Percentiles rank a stretch among this genome's conserved stretches.
Conservation (phyloP, 2,888 invertebrate species). For the Thereva unica region DNA sequence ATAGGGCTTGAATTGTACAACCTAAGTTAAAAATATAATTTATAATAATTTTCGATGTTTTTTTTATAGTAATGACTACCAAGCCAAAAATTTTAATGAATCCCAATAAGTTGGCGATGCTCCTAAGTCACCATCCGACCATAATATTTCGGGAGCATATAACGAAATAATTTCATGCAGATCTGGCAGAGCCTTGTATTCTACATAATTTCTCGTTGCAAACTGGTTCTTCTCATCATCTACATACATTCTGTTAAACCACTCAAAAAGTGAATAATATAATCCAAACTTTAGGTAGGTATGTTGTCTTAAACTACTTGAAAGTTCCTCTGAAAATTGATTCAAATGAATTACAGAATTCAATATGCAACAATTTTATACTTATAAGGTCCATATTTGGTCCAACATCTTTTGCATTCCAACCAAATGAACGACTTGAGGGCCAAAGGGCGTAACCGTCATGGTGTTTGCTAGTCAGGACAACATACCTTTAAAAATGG, state of each 20-base stretch:
- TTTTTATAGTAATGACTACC: slow-evolving; percentile 52
- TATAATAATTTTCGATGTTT: neutral
- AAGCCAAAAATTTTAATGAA: slow-evolving; percentile 81
- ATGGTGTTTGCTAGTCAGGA: slow-evolving; percentile 86
- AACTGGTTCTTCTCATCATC: slow-evolving; percentile 70
- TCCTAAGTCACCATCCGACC: slow-evolving; percentile 97
- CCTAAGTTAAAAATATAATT: slow-evolving; percentile 52
- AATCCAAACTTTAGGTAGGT: slow-evolving; percentile 75
- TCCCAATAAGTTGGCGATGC: slow-evolving; percentile 82
- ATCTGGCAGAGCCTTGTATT: slow-evolving; percentile 76
- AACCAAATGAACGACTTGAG: slow-evolving; percentile 77
- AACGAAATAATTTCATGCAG: slow-evolving; percentile 73
- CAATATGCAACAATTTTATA: slow-evolving; percentile 40
- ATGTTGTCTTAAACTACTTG: slow-evolving; percentile 20
- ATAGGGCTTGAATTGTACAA: slow-evolving; percentile 93
- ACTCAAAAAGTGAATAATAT: slow-evolving; percentile 85
- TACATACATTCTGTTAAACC: slow-evolving; percentile 82
- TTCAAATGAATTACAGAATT: neutral
- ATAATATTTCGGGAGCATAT: slow-evolving; percentile 79
- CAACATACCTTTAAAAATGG: slow-evolving; percentile 67
- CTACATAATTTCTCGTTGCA: slow-evolving; percentile 67
- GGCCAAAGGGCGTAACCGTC: slow-evolving; percentile 86
- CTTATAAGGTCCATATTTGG: slow-evolving; percentile 78
- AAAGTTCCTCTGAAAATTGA: slow-evolving; percentile 34
- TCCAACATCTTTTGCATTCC: slow-evolving; percentile 81